A percentile compares a stretch with the other conserved stretches of the same genome.
phyloP scores from a whole-genome alignment of 2,888 invertebrate genomes.

The Elysia crispata region DNA sequence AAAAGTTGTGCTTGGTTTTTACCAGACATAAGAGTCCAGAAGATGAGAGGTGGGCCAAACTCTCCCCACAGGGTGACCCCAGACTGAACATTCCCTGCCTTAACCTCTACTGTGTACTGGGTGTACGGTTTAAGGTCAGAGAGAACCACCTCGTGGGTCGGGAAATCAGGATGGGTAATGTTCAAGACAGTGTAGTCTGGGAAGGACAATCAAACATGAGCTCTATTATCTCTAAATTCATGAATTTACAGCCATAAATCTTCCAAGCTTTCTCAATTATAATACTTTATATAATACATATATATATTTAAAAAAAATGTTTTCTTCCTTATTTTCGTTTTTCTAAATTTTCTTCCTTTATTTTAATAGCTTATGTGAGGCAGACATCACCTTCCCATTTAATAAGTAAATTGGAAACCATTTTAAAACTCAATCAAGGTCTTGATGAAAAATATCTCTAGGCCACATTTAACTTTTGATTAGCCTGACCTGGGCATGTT shows the following conservation, averaged over 20 bases:
- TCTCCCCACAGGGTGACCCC: constrained; percentile 66
- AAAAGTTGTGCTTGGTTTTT: neutral
- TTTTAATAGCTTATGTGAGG: neutral
- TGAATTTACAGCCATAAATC: too few species aligned
- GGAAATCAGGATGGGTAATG: constrained; percentile 32
- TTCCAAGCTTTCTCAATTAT: too few species aligned
- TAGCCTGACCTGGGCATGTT: too few species aligned
- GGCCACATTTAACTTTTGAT: too few species aligned
- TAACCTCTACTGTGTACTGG: constrained; percentile 59
- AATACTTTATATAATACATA: too few species aligned
- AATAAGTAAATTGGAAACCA: neutral
- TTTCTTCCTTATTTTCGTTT: too few species aligned
- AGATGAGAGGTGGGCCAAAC: constrained; percentile 55
- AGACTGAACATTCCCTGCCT: constrained; percentile 64
- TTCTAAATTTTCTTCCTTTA: too few species aligned
- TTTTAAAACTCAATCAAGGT: too few species aligned
- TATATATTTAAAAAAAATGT: too few species aligned
- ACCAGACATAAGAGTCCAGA: constrained; percentile 62
- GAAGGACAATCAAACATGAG: too few species aligned
- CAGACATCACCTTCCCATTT: neutral
- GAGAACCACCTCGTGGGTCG: constrained; percentile 53
- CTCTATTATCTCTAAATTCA: too few species aligned
- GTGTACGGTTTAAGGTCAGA: constrained; percentile 62
- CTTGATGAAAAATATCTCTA: neutral
- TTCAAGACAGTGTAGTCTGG: constrained; percentile 35